Conservation (phyloP, 92 coral and sea anemone genomes). For the Ricordea florida region DNA sequence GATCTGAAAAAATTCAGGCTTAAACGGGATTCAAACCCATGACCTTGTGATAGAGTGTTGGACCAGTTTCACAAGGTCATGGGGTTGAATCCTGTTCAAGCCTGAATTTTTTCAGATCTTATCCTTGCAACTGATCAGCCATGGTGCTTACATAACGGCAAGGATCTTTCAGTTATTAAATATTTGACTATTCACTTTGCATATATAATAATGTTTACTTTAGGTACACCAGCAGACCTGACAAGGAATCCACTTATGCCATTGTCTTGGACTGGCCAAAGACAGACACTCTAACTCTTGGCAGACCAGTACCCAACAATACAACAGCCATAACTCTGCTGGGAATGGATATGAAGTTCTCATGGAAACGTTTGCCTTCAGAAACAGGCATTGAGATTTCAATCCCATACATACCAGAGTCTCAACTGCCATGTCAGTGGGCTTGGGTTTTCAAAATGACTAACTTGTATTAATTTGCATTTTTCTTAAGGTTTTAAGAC, state of each 20-base stretch:
- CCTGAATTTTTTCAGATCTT: too few species aligned
- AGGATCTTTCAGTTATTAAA: too few species aligned
- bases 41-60: background rate
- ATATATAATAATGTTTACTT: background rate
- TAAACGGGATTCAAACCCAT: background rate
- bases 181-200: too few species aligned
- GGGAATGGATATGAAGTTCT: conserved; percentile 64
- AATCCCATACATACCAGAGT: conserved; percentile 64
- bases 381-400: conserved; percentile 57
- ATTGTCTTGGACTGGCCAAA: conserved; percentile 86
- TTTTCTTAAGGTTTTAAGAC: too few species aligned
- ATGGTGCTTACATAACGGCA: too few species aligned
- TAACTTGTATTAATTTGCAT: too few species aligned
- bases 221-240: conserved; percentile 81
- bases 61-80: background rate
- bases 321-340: conserved; percentile 71
- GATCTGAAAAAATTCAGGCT: too few species aligned
- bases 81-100: background rate
- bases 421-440: conserved; percentile 84
- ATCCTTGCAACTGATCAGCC: too few species aligned
- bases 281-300: conserved; percentile 52
- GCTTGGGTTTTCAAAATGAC: conserved; percentile 86
- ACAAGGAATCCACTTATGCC: conserved; percentile 64
- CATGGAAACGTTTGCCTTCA: conserved; percentile 54
- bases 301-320: conserved; percentile 53